Evolutionary conservation across 2,113 vertebrate species (phyloP).

Genomic region (Stercorarius parasiticus): DNA sequence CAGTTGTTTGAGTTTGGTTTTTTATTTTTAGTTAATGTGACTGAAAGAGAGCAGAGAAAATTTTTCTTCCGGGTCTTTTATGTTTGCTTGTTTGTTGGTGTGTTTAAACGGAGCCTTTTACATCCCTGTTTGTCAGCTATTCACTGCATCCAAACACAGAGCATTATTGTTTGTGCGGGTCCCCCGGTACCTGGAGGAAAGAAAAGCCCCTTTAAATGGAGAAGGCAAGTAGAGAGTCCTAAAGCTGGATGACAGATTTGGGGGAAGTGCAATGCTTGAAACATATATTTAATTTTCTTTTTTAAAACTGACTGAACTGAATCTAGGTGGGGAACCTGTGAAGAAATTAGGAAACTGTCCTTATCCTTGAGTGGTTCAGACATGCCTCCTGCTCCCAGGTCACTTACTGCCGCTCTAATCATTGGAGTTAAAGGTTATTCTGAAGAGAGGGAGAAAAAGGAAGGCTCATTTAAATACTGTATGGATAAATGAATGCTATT

Average conservation of each 20-base stretch:
- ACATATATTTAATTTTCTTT: background rate
- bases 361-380: background rate
- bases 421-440: background rate
- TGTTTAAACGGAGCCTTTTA: background rate
- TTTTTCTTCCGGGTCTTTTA: background rate
- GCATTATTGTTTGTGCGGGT: background rate
- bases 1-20: background rate
- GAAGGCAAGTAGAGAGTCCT: background rate
- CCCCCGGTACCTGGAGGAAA: background rate
- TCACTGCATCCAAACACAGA: background rate
- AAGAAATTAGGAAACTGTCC: background rate
- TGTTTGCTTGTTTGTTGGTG: background rate
- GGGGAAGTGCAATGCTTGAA: background rate
- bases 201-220: background rate
- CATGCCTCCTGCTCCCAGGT: background rate
- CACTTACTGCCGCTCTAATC: background rate
- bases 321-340: background rate
- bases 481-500: background rate
- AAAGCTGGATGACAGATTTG: background rate
- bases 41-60: background rate
- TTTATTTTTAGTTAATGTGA: background rate
- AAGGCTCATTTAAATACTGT: background rate
- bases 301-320: background rate
- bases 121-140: background rate
- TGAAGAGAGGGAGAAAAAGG: background rate